Conservation (phyloP, 2,797 vertebrate genomes). For the Spheniscus humboldti region DNA sequence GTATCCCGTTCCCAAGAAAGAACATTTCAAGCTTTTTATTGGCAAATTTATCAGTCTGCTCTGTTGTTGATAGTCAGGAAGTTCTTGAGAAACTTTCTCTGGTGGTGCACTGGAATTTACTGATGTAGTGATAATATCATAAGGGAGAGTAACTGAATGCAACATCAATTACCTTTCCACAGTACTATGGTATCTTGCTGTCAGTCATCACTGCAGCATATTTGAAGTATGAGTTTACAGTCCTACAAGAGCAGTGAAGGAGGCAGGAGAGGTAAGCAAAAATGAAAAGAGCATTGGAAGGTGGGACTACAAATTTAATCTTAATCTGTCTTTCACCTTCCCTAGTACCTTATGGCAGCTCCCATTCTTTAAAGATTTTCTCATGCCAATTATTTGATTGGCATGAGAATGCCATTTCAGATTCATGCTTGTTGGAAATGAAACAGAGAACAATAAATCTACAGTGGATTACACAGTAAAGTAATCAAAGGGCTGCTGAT, state of each 20-base stretch:
- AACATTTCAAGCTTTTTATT: background rate
- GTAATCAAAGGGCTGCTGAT: background rate
- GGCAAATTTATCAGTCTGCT: background rate
- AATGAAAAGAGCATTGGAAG: background rate
- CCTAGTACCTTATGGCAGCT: background rate
- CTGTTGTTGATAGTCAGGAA: background rate
- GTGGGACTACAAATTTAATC: background rate
- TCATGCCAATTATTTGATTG: background rate
- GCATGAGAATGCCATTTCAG: background rate
- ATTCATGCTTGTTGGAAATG: background rate
- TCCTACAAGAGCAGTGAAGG: background rate
- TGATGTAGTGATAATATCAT: background rate
- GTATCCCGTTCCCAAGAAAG: background rate
- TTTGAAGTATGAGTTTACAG: background rate
- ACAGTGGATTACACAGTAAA: background rate
- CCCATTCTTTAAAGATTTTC: background rate
- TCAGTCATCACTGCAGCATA: background rate
- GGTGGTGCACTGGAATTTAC: background rate
- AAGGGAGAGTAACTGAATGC: background rate
- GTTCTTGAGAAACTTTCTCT: background rate
- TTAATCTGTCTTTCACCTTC: background rate
- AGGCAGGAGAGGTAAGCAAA: background rate
- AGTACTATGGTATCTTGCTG: background rate
- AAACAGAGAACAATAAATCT: background rate
- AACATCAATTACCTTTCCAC: slow-evolving; percentile 3